Percentiles rank a stretch among this genome's conserved stretches.
These are phyloP conservation scores for Zaprionus gabonicus DNA, from an alignment of 1,140 invertebrate genomes.

Conservation along the genomic window DNA sequence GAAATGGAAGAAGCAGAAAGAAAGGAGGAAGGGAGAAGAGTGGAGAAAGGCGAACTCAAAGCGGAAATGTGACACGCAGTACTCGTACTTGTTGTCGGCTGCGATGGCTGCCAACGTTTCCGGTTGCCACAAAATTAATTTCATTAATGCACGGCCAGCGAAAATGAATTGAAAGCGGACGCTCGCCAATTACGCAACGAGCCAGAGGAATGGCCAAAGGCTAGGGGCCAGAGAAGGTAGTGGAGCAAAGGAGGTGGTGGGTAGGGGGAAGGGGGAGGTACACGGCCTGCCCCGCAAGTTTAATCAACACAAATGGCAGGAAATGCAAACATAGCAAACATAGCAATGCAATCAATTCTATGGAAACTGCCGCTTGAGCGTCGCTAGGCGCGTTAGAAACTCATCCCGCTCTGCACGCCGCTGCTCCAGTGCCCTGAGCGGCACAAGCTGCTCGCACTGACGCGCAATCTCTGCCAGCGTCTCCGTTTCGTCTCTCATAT, in stretches of 20 bases:
- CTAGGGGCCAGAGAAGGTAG: not conserved
- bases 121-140: slow-evolving; percentile 80
- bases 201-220: not conserved
- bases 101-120: slow-evolving; percentile 55
- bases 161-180: slow-evolving; percentile 49
- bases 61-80: slow-evolving; percentile 78
- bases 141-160: slow-evolving; percentile 73
- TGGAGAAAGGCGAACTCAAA: slow-evolving; percentile 23
- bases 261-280: not conserved
- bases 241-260: too few species aligned
- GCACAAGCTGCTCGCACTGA: slow-evolving; percentile 90
- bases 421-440: slow-evolving; percentile 88
- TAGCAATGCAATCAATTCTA: slow-evolving; percentile 55
- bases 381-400: slow-evolving; percentile 92
- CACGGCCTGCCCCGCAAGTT: slow-evolving; percentile 24
- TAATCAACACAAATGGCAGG: slow-evolving; percentile 59
- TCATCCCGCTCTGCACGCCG: slow-evolving; percentile 92
- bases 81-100: slow-evolving; percentile 49
- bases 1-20: not conserved
- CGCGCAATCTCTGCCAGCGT: slow-evolving; percentile 87
- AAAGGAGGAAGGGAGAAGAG: not conserved
- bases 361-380: slow-evolving; percentile 90
- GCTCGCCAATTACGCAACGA: slow-evolving; percentile 35
- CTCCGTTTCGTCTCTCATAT: slow-evolving; percentile 87
- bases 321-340: slow-evolving; percentile 20